Evolutionary conservation across 2,888 invertebrate species (phyloP), one percentile per base, ranked within the genome.

Genomic region (Eupeodes latifasciatus): DNA sequence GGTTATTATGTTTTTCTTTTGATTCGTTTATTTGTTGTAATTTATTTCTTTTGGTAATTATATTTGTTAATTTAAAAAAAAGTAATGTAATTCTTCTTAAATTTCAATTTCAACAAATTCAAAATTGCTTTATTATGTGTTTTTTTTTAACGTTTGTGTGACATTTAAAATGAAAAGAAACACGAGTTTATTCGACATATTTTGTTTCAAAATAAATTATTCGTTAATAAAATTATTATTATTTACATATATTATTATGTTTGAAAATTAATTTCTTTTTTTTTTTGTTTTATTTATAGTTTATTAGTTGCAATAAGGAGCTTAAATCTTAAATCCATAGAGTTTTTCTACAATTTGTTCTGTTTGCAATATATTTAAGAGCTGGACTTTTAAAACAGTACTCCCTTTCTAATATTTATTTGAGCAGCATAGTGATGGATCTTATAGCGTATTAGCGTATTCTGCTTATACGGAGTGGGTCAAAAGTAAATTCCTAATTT

Each of bases 21-120:
- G 27, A n/a, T 47, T 59, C n/a, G 47, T 71, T 71, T 55, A 71
- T 12, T 71, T 72, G 59, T 72, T 72, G 34, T 59, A 72, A 72
- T 49, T 59, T 44, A 59, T 57, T 57, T 1, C 27, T 1, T 53
- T 71, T 57, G 44, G 55, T 71, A 14, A 40, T 47, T 47, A 69
- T 66, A 34, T 67, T 34, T 57, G 27, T 57, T 67, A 27, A 59
- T 34, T 6, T 34, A 49, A 47, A 19, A 36, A 5, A 62, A 49
- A 9, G 0, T 27, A 27, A 44, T 64, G n/a, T 53, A 19, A 19
- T 53, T 36, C 12, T 40, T 40, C 16, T 53, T 16, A 40, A 49
- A 19, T 66, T 27, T 67, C 16, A 36, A 36, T 27, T 14, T 53
- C 11, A 40, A 16, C 36, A 4, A 5, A 49, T 34, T 51, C 49